Evolutionary conservation across 2,888 invertebrate species (phyloP).

Genomic region (Nephrocerus scutellatus): DNA sequence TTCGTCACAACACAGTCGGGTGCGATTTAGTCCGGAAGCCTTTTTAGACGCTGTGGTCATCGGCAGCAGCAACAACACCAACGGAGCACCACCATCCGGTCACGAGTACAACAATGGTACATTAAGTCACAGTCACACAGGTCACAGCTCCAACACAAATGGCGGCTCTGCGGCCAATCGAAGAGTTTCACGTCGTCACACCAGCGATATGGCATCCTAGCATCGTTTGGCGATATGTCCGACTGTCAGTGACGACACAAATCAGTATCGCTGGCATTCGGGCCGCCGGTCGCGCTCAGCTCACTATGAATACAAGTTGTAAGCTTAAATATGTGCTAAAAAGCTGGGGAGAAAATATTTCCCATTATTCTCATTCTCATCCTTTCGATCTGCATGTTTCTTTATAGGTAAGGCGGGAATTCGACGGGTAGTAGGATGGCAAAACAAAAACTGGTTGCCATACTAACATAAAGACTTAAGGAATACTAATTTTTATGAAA

Average conservation of each 20-base stretch:
- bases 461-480: too few species aligned
- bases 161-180: conserved; percentile 24
- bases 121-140: conserved; percentile 16
- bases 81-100: conserved; percentile 18
- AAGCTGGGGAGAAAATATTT: not conserved
- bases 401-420: too few species aligned
- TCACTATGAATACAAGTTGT: conserved; percentile 45
- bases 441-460: too few species aligned
- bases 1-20: conserved; percentile 63
- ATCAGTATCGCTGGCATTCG: conserved; percentile 44
- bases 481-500: too few species aligned
- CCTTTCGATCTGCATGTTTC: too few species aligned
- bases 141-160: conserved; percentile 15
- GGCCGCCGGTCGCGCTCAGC: conserved; percentile 46
- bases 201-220: conserved; percentile 42
- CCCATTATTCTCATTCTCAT: too few species aligned
- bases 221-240: conserved; percentile 40
- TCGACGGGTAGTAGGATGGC: too few species aligned
- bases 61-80: conserved; percentile 21
- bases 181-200: conserved; percentile 33
- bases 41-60: too few species aligned
- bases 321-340: conserved; percentile 19
- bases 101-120: conserved; percentile 7
- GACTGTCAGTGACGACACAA: too few species aligned
- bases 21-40: conserved; percentile 70